These are phyloP conservation scores for Didymodactylos carnosus DNA, from an alignment of 2,888 invertebrate species.

Conservation along the genomic window DNA sequence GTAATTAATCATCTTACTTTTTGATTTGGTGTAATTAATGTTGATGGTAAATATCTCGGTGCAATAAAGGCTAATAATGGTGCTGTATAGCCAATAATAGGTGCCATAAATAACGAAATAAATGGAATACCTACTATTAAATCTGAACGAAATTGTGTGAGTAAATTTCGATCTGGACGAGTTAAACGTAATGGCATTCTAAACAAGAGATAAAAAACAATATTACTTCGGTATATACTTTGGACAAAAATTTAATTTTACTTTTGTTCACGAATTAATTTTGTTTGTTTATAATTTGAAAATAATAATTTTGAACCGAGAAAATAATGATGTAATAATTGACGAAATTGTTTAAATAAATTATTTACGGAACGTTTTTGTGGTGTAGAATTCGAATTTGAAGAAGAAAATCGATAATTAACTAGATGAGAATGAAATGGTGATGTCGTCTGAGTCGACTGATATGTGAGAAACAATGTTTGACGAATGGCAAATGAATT, in stretches of 20 bases:
- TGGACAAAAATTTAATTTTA: background rate
- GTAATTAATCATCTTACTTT: background rate
- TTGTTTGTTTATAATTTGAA: background rate
- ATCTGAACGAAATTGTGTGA: background rate
- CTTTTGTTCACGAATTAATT: background rate
- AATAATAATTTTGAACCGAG: background rate
- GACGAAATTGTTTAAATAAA: too few relatives aligned
- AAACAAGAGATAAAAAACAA: background rate
- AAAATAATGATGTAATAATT: background rate
- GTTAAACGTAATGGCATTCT: background rate
- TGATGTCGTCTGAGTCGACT: too few relatives aligned
- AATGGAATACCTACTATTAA: background rate
- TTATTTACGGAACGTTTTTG: too few relatives aligned
- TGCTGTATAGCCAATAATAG: background rate
- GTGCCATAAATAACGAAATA: background rate
- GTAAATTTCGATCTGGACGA: background rate
- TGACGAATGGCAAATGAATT: too few relatives aligned
- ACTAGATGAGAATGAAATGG: too few relatives aligned
- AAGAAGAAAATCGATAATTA: too few relatives aligned
- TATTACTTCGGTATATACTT: background rate
- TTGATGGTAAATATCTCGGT: background rate
- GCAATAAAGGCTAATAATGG: background rate
- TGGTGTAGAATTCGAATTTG: too few relatives aligned
- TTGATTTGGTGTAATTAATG: background rate
- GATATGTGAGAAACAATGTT: too few relatives aligned